Evolutionary conservation across 2,888 invertebrate species (phyloP).

Genomic region (Drosophila longiperda): DNA sequence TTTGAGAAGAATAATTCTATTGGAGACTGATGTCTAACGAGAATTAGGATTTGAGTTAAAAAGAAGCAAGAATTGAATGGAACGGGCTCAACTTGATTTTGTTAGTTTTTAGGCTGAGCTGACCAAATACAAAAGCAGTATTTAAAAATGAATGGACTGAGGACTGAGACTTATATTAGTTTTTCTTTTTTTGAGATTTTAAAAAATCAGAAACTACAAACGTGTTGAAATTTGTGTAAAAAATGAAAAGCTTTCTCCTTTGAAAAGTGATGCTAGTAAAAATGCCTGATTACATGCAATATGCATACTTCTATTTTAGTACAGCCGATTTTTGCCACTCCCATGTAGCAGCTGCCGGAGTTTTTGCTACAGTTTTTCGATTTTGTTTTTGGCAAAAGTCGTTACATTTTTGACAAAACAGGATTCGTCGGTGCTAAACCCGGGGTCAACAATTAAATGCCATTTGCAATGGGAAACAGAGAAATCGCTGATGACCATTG

Average conservation of each 20-base stretch:
- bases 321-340: neutral
- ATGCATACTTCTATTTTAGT: too few species aligned
- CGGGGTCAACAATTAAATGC: conserved; percentile 78
- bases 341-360: conserved; percentile 47
- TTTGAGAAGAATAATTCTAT: neutral
- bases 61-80: neutral
- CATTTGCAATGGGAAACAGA: conserved; percentile 67
- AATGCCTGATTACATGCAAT: too few species aligned
- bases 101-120: neutral
- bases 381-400: conserved; percentile 45
- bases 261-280: too few species aligned
- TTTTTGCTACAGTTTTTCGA: conserved; percentile 8
- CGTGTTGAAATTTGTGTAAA: neutral
- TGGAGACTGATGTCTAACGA: neutral
- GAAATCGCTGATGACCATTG: conserved; percentile 37
- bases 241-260: neutral
- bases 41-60: neutral
- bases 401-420: conserved; percentile 59
- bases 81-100: neutral
- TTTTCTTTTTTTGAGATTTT: neutral
- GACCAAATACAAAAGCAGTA: neutral
- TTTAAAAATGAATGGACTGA: neutral
- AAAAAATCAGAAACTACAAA: neutral
- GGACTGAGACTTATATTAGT: neutral
- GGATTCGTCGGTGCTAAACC: conserved; percentile 11